These are phyloP conservation scores for Pantherophis guttatus DNA, from an alignment of 2,113 vertebrate species.

Conservation along the genomic window DNA sequence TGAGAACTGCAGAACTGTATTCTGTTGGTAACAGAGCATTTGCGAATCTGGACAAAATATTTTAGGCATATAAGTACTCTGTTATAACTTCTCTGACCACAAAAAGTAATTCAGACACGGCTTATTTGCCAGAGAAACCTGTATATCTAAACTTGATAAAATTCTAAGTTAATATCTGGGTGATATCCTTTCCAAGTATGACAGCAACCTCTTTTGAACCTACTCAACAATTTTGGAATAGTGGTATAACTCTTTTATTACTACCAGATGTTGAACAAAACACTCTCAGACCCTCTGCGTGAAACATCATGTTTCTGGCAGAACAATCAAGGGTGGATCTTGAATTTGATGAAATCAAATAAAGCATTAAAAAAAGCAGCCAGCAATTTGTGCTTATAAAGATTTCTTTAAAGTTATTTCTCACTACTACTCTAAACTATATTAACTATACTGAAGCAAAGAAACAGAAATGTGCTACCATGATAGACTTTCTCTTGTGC, in stretches of 20 bases:
- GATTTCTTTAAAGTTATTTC: constrained; percentile 14
- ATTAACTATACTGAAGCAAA: constrained; percentile 15
- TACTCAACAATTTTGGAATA: constrained; percentile 3
- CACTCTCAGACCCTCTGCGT: constrained; percentile 17
- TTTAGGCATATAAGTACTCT: not conserved
- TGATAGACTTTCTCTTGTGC: no score
- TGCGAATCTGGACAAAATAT: not conserved
- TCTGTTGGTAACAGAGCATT: not conserved
- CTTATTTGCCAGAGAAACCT: not conserved
- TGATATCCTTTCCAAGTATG: constrained; percentile 35
- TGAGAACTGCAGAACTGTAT: not conserved
- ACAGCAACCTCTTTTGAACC: constrained; percentile 38
- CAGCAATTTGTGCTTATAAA: constrained; percentile 31
- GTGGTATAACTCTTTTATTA: not conserved
- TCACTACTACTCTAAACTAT: constrained; percentile 12
- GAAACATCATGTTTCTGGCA: constrained; percentile 35
- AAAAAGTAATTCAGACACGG: not conserved
- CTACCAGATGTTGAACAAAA: constrained; percentile 21
- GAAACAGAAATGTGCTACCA: not conserved
- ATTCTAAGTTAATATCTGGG: constrained; percentile 1
- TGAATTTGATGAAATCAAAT: constrained; percentile 14
- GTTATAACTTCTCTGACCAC: not conserved
- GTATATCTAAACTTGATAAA: not conserved
- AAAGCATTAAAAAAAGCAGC: constrained; percentile 25
- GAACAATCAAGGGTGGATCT: constrained; percentile 37